Percentiles rank a stretch among this genome's conserved stretches.
Conservation (phyloP, 2,888 invertebrate species). For the Tridacna gigas region DNA sequence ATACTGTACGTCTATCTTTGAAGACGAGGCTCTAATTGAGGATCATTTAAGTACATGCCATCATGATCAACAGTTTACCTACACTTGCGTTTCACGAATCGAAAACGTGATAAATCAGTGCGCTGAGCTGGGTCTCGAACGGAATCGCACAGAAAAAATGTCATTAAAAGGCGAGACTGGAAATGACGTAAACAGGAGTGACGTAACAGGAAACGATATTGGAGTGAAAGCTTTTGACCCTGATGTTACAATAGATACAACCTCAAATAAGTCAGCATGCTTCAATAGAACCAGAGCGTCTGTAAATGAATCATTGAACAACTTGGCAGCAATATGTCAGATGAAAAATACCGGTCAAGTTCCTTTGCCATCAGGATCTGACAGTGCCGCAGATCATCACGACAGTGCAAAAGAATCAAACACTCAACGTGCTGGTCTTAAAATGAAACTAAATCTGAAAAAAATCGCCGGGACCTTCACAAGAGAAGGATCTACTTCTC, state of each 20-base stretch:
- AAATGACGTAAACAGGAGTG: neutral
- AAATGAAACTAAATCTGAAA: slow-evolving; percentile 60
- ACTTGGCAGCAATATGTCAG: slow-evolving; percentile 44
- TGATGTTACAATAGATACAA: neutral
- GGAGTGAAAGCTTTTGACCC: neutral
- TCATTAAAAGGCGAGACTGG: neutral
- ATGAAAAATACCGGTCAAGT: neutral
- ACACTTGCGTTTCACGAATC: slow-evolving; percentile 63
- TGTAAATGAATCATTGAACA: slow-evolving; percentile 61
- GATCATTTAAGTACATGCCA: slow-evolving; percentile 50
- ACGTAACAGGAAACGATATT: neutral
- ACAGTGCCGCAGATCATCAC: neutral
- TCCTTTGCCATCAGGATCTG: neutral
- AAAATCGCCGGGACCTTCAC: slow-evolving; percentile 19
- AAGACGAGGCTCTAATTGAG: slow-evolving; percentile 50
- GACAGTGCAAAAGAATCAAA: neutral
- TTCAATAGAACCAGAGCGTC: slow-evolving; percentile 47
- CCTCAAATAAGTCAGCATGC: neutral
- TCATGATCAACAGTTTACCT: slow-evolving; percentile 52
- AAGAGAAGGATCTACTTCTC: slow-evolving; percentile 36
- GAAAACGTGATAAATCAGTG: slow-evolving; percentile 60
- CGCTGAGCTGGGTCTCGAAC: slow-evolving; percentile 42
- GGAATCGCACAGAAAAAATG: neutral
- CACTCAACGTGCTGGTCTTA: slow-evolving; percentile 29
- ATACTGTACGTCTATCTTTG: slow-evolving; percentile 53